Evolutionary conservation across 2,888 invertebrate species (phyloP).

Genomic region (Rutpela maculata): DNA sequence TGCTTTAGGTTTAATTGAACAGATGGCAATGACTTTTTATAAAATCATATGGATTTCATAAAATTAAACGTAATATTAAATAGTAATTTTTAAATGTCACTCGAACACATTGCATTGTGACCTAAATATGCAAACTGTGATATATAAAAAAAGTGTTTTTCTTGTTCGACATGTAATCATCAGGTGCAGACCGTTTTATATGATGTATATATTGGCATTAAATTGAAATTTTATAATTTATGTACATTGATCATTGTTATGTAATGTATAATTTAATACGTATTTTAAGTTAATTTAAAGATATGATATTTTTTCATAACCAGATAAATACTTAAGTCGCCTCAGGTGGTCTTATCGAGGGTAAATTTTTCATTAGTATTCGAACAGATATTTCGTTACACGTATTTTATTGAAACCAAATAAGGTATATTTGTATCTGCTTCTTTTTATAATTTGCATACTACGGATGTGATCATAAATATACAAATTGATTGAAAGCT

Average conservation of each 20-base stretch:
- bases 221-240: conserved; percentile 1
- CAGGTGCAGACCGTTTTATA: conserved; percentile 2
- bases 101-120: conserved; percentile 39
- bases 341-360: not conserved
- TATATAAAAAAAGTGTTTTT: conserved; percentile 10
- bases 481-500: not conserved
- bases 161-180: conserved; percentile 7
- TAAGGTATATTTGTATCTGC: not conserved
- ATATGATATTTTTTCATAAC: not conserved
- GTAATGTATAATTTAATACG: not conserved
- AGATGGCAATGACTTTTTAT: conserved; percentile 41
- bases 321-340: not conserved
- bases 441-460: not conserved
- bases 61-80: conserved; percentile 18
- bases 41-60: conserved; percentile 30
- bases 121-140: conserved; percentile 36
- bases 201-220: conserved; percentile 3
- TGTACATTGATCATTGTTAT: not conserved
- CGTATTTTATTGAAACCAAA: not conserved
- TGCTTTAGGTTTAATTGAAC: conserved; percentile 28
- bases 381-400: not conserved
- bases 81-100: conserved; percentile 33
- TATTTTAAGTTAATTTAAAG: not conserved
- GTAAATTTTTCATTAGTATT: not conserved
- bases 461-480: not conserved